These are phyloP conservation scores for Caradrina clavipalpis DNA, from an alignment of 2,888 invertebrate genomes.

Conservation along the genomic window DNA sequence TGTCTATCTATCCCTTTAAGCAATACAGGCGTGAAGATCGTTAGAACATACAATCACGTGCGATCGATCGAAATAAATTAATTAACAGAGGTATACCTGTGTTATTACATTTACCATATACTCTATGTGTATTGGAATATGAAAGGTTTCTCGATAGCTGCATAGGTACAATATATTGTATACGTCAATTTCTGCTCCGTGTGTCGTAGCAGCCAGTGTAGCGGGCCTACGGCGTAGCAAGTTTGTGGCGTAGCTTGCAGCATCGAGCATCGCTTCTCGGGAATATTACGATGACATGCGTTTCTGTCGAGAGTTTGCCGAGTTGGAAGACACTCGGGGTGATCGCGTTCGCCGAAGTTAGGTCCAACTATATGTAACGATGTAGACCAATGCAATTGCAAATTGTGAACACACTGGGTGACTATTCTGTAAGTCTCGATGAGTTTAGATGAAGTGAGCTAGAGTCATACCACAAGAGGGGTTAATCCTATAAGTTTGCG, in stretches of 20 bases:
- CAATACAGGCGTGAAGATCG: not conserved
- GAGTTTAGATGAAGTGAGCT: no score
- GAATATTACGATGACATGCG: constrained; percentile 1
- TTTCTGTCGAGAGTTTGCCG: constrained; percentile 1
- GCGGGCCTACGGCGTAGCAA: constrained; percentile 37
- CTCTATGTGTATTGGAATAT: not conserved
- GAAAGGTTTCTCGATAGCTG: not conserved
- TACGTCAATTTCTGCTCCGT: not conserved
- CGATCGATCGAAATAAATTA: not conserved
- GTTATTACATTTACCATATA: not conserved
- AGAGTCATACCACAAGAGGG: no score
- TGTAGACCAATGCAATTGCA: not conserved
- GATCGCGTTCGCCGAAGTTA: not conserved
- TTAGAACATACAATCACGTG: not conserved
- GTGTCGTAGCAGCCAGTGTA: constrained; percentile 17
- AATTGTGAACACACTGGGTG: not conserved
- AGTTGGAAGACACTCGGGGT: not conserved
- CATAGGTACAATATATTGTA: not conserved
- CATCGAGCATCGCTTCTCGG: not conserved
- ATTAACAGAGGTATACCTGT: not conserved
- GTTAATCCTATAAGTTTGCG: no score
- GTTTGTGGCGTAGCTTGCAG: constrained; percentile 14
- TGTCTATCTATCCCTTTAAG: not conserved
- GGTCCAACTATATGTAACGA: not conserved
- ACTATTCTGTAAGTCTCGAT: no score